Evolutionary conservation across 2,888 invertebrate species (phyloP).

Genomic region (Hypsopygia costalis): DNA sequence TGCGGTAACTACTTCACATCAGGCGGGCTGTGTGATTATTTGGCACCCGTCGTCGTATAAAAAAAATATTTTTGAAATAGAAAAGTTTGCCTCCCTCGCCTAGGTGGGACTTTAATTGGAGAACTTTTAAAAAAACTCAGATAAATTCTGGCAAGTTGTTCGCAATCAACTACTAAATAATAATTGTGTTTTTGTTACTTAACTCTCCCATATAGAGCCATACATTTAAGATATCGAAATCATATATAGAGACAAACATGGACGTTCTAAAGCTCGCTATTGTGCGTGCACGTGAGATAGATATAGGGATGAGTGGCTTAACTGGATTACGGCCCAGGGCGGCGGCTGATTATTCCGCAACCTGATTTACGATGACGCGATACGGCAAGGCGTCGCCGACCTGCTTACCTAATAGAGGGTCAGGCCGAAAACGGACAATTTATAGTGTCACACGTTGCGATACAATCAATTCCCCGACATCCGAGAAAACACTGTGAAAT

Average conservation of each 20-base stretch:
- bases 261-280: constrained; percentile 52
- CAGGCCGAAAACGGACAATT: constrained; percentile 60
- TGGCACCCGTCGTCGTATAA: too few species aligned
- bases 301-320: constrained; percentile 68
- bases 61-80: too few species aligned
- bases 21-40: too few species aligned
- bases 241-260: constrained; percentile 27
- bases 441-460: constrained; percentile 57
- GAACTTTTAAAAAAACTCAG: too few species aligned
- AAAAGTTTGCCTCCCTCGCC: too few species aligned
- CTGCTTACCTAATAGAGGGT: constrained; percentile 58
- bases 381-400: constrained; percentile 48
- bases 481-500: constrained; percentile 57
- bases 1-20: too few species aligned
- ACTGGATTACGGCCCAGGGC: constrained; percentile 64
- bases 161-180: too few species aligned
- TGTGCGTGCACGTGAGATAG: constrained; percentile 65
- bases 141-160: too few species aligned
- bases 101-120: too few species aligned
- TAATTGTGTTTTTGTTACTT: too few species aligned
- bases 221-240: constrained; percentile 35
- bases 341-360: constrained; percentile 68
- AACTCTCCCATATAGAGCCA: constrained; percentile 37
- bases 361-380: constrained; percentile 76
- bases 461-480: constrained; percentile 55